Percentiles rank a stretch among this genome's conserved stretches.
Evolutionary conservation across 2,113 vertebrate genomes (phyloP).

Genomic region (Callocephalon fimbriatum): DNA sequence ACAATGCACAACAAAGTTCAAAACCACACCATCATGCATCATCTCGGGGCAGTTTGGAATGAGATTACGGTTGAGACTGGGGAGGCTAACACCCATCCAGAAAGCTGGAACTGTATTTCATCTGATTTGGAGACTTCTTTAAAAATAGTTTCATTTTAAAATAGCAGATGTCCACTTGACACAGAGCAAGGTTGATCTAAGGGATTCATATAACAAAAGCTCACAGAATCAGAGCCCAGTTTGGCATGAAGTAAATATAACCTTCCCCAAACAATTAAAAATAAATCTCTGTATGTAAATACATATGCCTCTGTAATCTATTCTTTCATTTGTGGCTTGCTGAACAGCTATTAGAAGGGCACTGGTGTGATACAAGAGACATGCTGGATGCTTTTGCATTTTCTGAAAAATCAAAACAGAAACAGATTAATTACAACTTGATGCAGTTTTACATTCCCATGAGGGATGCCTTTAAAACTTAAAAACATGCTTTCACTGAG

Average conservation of each 20-base stretch:
- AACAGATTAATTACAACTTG: background rate
- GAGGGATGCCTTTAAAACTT: constrained; percentile 12
- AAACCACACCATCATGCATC: background rate
- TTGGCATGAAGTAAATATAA: background rate
- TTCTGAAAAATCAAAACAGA: constrained; percentile 1
- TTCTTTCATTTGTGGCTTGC: background rate
- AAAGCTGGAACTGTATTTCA: background rate
- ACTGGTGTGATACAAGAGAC: background rate
- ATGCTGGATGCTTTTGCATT: background rate
- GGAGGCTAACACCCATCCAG: background rate
- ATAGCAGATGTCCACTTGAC: background rate
- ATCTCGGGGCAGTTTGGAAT: background rate
- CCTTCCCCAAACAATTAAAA: background rate
- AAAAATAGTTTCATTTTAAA: background rate
- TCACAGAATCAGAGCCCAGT: background rate
- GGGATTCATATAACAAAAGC: background rate
- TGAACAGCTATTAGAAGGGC: background rate
- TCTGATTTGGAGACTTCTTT: background rate
- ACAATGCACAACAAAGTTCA: background rate
- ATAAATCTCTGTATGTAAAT: background rate
- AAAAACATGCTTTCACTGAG: constrained; percentile 33
- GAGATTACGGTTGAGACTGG: background rate
- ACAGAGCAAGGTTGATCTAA: background rate
- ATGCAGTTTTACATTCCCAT: background rate
- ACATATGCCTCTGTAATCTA: background rate